These are phyloP conservation scores for Cephus cinctus DNA, from an alignment of 1,140 invertebrate genomes.

Conservation along the genomic window DNA sequence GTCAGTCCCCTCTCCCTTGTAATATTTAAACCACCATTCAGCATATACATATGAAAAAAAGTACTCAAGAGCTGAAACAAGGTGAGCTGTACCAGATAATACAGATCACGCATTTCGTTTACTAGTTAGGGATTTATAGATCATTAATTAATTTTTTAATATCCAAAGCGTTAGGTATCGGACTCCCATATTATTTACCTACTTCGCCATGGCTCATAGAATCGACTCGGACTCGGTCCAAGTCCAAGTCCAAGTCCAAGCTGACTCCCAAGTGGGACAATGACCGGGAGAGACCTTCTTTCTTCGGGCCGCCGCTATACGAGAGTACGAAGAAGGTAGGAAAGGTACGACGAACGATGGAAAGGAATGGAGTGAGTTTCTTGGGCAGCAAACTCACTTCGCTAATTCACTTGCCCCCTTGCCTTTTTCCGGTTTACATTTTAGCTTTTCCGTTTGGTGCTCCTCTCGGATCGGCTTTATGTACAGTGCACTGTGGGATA, in stretches of 20 bases:
- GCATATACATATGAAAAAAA: constrained; percentile 9
- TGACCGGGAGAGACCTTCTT: constrained; percentile 56
- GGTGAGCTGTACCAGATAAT: too few relatives aligned
- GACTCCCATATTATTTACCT: too few relatives aligned
- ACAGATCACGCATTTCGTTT: too few relatives aligned
- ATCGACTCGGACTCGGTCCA: too few relatives aligned
- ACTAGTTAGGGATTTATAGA: too few relatives aligned
- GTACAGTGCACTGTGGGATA: too few relatives aligned
- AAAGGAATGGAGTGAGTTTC: constrained; percentile 24
- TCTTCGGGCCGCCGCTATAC: constrained; percentile 39
- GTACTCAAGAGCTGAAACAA: too few relatives aligned
- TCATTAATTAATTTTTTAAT: too few relatives aligned
- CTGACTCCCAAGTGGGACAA: constrained; percentile 49
- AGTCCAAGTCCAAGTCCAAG: constrained; percentile 41
- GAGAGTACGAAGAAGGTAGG: constrained; percentile 30
- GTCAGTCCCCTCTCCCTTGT: constrained; percentile 19
- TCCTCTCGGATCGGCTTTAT: too few relatives aligned
- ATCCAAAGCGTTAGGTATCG: too few relatives aligned
- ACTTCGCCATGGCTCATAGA: too few relatives aligned
- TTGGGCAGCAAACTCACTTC: constrained; percentile 29
- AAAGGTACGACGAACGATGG: constrained; percentile 27
- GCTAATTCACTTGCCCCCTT: constrained; percentile 47
- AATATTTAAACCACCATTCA: constrained; percentile 13
- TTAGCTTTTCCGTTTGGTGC: constrained; percentile 5
- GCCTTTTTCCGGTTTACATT: constrained; percentile 49